Base-by-base conservation (phyloP, 1,140 invertebrate genomes). In the Drosophila lacteicornis region DNA sequence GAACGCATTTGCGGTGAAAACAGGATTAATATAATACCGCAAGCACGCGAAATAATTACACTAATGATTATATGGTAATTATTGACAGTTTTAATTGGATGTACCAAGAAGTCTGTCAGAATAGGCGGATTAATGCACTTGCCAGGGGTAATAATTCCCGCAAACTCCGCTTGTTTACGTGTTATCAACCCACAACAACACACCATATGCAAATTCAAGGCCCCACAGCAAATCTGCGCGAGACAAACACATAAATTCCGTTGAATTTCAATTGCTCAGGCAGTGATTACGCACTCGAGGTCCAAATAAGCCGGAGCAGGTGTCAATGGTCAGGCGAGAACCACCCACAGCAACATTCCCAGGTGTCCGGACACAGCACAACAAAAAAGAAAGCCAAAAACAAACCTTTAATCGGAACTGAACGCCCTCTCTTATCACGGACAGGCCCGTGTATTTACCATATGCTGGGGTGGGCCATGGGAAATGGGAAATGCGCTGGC, bases 251-350 rank as follows among this genome's bases (percentile, higher is more conserved):
- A 45, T 53, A 58, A 66, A 88, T 83, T 87, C 68, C 25, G 19
- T 36, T 40, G 84, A 88, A 87, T 75, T 88, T 78, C 67, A 75
- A 83, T 87, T 87, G 61, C 65, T 67, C 69, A 76, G 55, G 55
- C 83, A 62, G 77, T 79, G 79, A 86, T 86, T 86, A 73, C 55
- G 75, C 49, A 69, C 61, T 60, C 45, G 30, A 17, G 30, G 40
- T 65, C 33, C 22, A 46, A 19, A 19, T 15, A 43, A 40, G 22
- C 47, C 40, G 9, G 42, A 42, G 36, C 84, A 86, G 83, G 84
- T 86, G 83, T 77, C 84, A 62, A 40, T 62, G 84, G 82, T 81
- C 83, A 62, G 61, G 9, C 46, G 7, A 49, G 25, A 40, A 5
- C 53, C 51, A 58, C 40, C 61, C 67, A 76, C 74, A 46, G 15